Evolutionary conservation across 2,888 invertebrate genomes (phyloP).

Genomic region (Aethes cnicana): DNA sequence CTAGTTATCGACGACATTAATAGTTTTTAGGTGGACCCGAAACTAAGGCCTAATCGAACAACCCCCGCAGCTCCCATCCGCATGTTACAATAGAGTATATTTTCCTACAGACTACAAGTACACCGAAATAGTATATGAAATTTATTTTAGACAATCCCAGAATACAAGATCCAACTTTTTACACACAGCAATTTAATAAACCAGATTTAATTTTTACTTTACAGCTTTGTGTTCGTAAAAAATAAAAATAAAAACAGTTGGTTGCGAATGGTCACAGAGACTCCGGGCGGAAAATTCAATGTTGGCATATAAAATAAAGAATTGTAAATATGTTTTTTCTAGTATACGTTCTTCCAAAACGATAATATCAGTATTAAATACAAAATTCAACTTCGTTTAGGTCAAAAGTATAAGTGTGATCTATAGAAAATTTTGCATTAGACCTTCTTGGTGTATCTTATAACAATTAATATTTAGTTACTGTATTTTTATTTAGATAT

Average conservation of each 20-base stretch:
- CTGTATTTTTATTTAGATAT: constrained; percentile 60
- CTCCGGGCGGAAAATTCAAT: constrained; percentile 72
- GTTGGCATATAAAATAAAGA: constrained; percentile 70
- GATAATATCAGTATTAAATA: constrained; percentile 80
- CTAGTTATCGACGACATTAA: no score
- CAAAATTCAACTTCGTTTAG: constrained; percentile 81
- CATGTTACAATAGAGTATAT: constrained; percentile 79
- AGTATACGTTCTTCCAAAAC: constrained; percentile 75
- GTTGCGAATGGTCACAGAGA: constrained; percentile 78
- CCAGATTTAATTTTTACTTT: constrained; percentile 56
- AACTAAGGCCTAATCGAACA: constrained; percentile 22
- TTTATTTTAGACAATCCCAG: constrained; percentile 80
- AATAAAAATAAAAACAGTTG: constrained; percentile 59
- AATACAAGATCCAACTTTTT: constrained; percentile 83
- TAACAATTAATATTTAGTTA: constrained; percentile 58
- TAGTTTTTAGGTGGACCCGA: neutral
- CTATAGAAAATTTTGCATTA: constrained; percentile 73
- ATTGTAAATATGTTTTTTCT: constrained; percentile 80
- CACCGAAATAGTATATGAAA: constrained; percentile 75
- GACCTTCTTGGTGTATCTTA: constrained; percentile 70
- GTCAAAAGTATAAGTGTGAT: constrained; percentile 81
- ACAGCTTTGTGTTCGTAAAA: constrained; percentile 40
- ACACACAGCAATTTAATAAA: constrained; percentile 67
- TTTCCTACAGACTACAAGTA: constrained; percentile 73
- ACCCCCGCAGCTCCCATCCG: constrained; percentile 51